These are phyloP conservation scores for Dryas iulia DNA, from an alignment of 1,140 invertebrate genomes.

Conservation along the genomic window DNA sequence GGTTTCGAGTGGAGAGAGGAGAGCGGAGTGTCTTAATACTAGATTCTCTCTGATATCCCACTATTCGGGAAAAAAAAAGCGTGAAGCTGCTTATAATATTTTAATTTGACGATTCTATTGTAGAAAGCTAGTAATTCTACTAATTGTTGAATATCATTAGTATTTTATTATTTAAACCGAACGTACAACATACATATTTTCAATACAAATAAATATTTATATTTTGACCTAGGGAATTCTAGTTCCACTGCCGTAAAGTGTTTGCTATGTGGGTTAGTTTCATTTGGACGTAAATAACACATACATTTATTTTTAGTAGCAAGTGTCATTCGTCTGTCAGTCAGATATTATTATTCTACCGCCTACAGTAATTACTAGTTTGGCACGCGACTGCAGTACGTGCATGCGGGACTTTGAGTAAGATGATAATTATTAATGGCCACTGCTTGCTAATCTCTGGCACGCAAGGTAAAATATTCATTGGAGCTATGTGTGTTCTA, in stretches of 20 bases:
- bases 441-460: background rate
- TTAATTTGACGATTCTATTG: background rate
- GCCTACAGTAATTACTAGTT: conserved; percentile 18
- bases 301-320: conserved; percentile 12
- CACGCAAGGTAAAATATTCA: background rate
- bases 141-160: background rate
- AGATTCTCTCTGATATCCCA: too few species aligned
- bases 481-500: background rate
- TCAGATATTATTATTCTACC: conserved; percentile 15
- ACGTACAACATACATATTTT: background rate
- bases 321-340: conserved; percentile 22
- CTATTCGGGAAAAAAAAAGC: too few species aligned
- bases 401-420: conserved; percentile 15
- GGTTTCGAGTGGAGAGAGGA: too few species aligned
- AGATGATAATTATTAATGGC: conserved; percentile 18
- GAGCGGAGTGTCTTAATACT: too few species aligned
- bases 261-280: conserved; percentile 1
- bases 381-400: conserved; percentile 13
- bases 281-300: conserved; percentile 16
- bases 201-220: background rate
- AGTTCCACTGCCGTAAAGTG: background rate
- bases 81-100: background rate
- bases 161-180: background rate
- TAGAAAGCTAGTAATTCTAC: background rate
- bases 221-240: background rate